These are phyloP conservation scores for Tetrax tetrax DNA, from an alignment of 2,113 vertebrate genomes.

Conservation along the genomic window DNA sequence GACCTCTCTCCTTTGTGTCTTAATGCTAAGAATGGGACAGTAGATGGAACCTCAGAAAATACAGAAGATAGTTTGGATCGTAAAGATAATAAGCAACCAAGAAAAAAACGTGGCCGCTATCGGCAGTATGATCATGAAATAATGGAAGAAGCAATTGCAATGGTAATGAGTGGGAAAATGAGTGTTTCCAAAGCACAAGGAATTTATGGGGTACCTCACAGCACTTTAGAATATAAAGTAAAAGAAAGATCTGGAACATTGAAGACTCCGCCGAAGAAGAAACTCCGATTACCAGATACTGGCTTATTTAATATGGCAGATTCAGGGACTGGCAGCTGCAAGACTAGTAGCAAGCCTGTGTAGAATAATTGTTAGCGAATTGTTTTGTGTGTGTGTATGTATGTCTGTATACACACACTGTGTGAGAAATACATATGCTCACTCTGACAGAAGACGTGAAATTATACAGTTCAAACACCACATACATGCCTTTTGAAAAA, in stretches of 20 bases:
- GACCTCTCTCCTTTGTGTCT: conserved; percentile 93
- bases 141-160: conserved; percentile 96
- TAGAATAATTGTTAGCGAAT: conserved; percentile 84
- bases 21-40: conserved; percentile 87
- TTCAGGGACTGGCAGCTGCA: conserved; percentile 95
- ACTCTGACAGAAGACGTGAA: conserved; percentile 86
- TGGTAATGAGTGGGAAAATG: conserved; percentile 98
- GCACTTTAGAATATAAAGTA: conserved; percentile 99
- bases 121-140: conserved; percentile 98
- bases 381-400: conserved; percentile 72
- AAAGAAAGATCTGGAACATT: conserved; percentile 97
- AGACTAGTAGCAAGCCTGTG: conserved; percentile 86
- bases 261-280: conserved; percentile 99
- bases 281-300: conserved; percentile 87
- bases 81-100: conserved; percentile 93
- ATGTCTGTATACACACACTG: conserved; percentile 74
- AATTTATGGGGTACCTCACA: conserved; percentile 98
- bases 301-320: conserved; percentile 86
- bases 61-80: conserved; percentile 86
- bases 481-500: conserved; percentile 94
- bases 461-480: conserved; percentile 89
- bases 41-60: conserved; percentile 88
- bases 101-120: conserved; percentile 97
- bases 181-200: conserved; percentile 99
- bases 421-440: conserved; percentile 80